Evolutionary conservation across 2,113 vertebrate genomes (phyloP), one percentile per base, ranked within the genome.

Genomic region (Oryzias woworae): DNA sequence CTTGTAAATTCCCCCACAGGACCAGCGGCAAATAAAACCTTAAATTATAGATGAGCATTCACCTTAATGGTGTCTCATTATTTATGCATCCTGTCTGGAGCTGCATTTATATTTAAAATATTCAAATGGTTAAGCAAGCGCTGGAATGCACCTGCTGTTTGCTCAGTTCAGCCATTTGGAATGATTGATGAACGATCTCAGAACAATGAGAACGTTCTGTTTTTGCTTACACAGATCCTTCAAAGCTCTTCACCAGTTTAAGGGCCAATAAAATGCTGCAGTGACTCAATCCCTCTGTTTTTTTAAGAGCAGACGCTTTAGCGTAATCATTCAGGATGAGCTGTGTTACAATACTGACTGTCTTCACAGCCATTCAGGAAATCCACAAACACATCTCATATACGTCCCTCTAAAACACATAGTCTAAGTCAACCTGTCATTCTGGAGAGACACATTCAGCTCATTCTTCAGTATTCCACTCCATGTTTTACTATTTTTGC

Each of bases 11-110:
- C 45, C 58, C 53, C 68, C 7, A 54, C 56, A 73, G 43, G 51
- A 64, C 61, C 61, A n/a, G 59, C 55, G 58, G 67, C 77, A 82
- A 82, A 81, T 67, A 71, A 73, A 69, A 54, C 18, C 64, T 73
- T 86, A 59, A 56, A 85, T 85, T 78, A 88, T 81, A 78, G 71
- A 88, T 86, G 54, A 78, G 82, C 73, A 52, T 71, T 80, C 68
- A 65, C 36, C 66, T 64, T 71, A 48, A 81, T 73, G 59, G 64
- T 6, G 2, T 75, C 73, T 54, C 55, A 66, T 82, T 78, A 80
- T 84, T 84, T 67, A 81, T 78, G 56, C 72, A 59, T 51, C 45
- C 58, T 49, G 44, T 60, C 69, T 69, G 26, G 2, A 57, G 62
- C 15, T 3, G 65, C 46, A 58, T 51, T 72, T 68, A 78, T 80